Percentiles rank a stretch among this genome's conserved stretches.
phyloP scores from a whole-genome alignment of 2,797 vertebrate genomes.

The Pangasius mekongensis region DNA sequence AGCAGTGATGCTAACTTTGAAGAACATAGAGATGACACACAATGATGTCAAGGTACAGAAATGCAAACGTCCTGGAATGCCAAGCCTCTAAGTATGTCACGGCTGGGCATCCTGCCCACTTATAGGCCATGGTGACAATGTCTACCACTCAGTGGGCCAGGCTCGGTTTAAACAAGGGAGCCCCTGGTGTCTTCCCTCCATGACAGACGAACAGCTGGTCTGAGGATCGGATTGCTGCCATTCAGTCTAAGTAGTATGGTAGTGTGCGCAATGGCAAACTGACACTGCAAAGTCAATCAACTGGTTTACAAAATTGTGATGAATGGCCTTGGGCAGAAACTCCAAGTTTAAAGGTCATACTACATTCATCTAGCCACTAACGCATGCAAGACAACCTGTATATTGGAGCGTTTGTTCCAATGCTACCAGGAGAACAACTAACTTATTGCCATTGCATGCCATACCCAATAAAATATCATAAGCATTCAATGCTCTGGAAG shows the following conservation, averaged over 20 bases:
- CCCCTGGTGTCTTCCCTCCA: background rate
- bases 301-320: background rate
- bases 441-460: background rate
- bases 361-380: background rate
- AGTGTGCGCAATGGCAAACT: background rate
- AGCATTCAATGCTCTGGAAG: background rate
- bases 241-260: background rate
- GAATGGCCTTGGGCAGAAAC: background rate
- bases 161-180: background rate
- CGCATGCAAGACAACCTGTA: background rate
- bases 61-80: background rate
- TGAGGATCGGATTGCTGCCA: background rate
- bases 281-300: background rate
- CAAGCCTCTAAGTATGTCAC: background rate
- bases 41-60: background rate
- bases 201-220: background rate
- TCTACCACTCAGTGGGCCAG: background rate
- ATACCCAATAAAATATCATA: background rate
- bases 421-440: background rate
- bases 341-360: background rate
- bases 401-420: background rate
- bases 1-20: background rate
- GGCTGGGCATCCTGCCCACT: background rate
- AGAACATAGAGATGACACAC: background rate
- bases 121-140: background rate